Percentiles rank a stretch among this genome's conserved stretches.
Evolutionary conservation across 2,797 vertebrate genomes (phyloP).

Genomic region (Enteromius anoplus): DNA sequence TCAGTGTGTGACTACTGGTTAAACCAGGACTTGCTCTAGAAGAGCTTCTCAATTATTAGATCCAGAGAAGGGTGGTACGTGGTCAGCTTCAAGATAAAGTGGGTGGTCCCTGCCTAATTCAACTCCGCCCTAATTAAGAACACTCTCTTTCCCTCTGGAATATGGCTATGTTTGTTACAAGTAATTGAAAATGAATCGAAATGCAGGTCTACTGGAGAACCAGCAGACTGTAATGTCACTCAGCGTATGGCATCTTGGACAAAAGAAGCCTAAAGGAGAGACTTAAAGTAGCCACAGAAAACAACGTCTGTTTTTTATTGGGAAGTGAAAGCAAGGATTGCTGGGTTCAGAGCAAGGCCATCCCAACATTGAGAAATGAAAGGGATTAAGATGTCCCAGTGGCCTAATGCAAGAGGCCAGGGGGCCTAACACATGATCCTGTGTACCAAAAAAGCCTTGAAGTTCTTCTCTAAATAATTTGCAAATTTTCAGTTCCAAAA

Average conservation of each 20-base stretch:
- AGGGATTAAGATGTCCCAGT: conserved; percentile 71
- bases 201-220: conserved; percentile 19
- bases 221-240: conserved; percentile 29
- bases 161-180: neutral
- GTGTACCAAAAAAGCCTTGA: conserved; percentile 44
- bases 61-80: conserved; percentile 48
- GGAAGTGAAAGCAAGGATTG: conserved; percentile 43
- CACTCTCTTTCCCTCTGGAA: neutral
- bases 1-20: conserved; percentile 80
- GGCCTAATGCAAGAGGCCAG: conserved; percentile 61
- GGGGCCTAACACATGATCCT: conserved; percentile 41
- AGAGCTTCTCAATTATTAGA: conserved; percentile 60
- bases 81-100: conserved; percentile 44
- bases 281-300: neutral
- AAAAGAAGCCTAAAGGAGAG: neutral
- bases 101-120: conserved; percentile 55
- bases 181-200: neutral
- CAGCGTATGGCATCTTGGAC: conserved; percentile 19
- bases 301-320: conserved; percentile 43
- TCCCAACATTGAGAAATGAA: conserved; percentile 58
- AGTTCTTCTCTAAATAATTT: conserved; percentile 11
- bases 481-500: conserved; percentile 33
- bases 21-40: conserved; percentile 67
- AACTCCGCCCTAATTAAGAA: conserved; percentile 2
- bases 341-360: conserved; percentile 56